A percentile compares a stretch with the other conserved stretches of the same genome.
Conservation (phyloP, 2,888 invertebrate genomes). For the Phaedon cochleariae region DNA sequence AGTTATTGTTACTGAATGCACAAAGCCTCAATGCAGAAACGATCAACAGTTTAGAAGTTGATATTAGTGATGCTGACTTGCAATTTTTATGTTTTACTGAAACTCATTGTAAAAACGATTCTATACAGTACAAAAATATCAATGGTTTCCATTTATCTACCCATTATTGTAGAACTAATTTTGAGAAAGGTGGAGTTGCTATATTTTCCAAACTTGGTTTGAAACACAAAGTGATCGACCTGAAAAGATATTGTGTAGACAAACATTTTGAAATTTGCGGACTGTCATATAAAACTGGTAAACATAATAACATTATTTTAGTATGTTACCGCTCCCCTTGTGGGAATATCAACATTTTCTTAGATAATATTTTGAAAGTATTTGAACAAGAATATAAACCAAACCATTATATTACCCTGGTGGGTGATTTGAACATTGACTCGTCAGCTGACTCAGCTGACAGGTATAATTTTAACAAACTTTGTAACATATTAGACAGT, state of each 20-base stretch:
- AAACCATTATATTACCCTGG: no score
- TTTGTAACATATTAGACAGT: no score
- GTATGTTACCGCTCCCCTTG: conserved; percentile 3
- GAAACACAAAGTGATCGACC: not conserved
- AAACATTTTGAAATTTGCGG: not conserved
- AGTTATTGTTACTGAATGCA: not conserved
- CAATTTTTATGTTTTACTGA: conserved; percentile 3
- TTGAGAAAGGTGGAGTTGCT: no score
- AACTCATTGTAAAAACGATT: not conserved
- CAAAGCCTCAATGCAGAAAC: not conserved
- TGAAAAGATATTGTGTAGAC: not conserved
- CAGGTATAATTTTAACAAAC: no score
- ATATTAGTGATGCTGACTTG: not conserved
- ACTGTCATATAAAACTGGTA: no score
- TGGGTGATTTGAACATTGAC: no score
- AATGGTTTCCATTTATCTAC: conserved; percentile 7
- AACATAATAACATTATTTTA: not conserved
- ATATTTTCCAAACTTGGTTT: not conserved
- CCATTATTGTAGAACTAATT: conserved; percentile 3
- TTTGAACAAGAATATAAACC: conserved; percentile 6
- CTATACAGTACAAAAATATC: conserved; percentile 1
- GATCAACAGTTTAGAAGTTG: not conserved
- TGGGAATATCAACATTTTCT: conserved; percentile 1
- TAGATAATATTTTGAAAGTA: not conserved
- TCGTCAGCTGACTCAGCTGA: no score